Evolutionary conservation across 2,797 vertebrate species (phyloP), one percentile per base, ranked within the genome.

Genomic region (Scolopax rusticola): DNA sequence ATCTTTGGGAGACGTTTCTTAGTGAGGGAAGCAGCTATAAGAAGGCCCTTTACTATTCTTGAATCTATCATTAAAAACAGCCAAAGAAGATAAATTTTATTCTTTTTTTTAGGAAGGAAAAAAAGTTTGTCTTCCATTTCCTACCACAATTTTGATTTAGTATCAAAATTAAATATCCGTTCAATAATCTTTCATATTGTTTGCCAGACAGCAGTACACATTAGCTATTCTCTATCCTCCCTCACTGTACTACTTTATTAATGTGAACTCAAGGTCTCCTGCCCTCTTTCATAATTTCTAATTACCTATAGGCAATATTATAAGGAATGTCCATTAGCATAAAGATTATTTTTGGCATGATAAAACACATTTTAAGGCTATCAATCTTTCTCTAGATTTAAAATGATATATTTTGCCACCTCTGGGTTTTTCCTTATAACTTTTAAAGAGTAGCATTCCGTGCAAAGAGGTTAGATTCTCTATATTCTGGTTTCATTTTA

Each of bases 331-430:
- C 60, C 28, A 95, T 95, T 95, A 96, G 69, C 89, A 96, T 95
- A 96, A 95, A 94, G 32, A 95, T 94, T 84, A 75, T 89, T 91
- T 95, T 95, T 92, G 50, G 30, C 69, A 93, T 70, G 40, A 12
- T 63, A 87, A 71, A 60, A 84, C 11, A 80, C 9, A 80, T 89
- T 93, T 90, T 80, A 87, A 87, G 51, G 83, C 33, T 68, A 91
- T 71, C 69, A 90, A 15, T 96, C 75, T 68, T 93, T 76, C 59
- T 60, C 12, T 25, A 91, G 59, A 84, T 33, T 28, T 21, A 89
- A 91, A 77, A 76, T 57, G 3, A 94, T 12, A 11, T 32, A 73
- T 84, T 96, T 89, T 83, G 28, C 32, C 15, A 77, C 69, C n/a
- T 75, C 57, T 50, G 56, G 33, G 20, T 67, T 70, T 76, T 85